Evolutionary conservation across 2,797 vertebrate genomes (phyloP).

Genomic region (Forpus xanthops): DNA sequence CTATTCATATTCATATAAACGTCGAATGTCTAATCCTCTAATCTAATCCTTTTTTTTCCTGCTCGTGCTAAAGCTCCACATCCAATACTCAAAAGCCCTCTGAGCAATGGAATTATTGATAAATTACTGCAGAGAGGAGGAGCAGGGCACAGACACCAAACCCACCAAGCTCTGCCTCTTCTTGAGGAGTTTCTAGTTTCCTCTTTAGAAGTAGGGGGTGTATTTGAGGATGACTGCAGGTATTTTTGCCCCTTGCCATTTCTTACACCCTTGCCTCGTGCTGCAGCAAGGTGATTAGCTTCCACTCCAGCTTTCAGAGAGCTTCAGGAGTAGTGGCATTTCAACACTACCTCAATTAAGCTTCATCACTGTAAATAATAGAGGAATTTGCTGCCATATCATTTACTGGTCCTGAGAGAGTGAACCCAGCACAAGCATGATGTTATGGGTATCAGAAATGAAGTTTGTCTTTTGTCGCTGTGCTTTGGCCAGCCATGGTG

Average conservation of each 20-base stretch:
- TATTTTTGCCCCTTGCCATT: background rate
- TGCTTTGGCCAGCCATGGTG: background rate
- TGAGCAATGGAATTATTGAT: conserved; percentile 42
- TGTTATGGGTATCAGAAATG: background rate
- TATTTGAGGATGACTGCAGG: background rate
- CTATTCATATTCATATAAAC: conserved; percentile 68
- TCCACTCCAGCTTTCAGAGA: background rate
- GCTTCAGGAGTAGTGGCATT: background rate
- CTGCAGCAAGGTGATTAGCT: background rate
- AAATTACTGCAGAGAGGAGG: conserved; percentile 15
- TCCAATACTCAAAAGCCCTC: background rate
- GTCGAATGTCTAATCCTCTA: conserved; percentile 50
- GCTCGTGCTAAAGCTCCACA: conserved; percentile 7
- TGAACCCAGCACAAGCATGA: background rate
- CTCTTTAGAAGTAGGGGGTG: background rate
- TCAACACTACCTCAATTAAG: background rate
- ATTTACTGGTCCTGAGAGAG: background rate
- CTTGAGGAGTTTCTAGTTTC: background rate
- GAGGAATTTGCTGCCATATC: background rate
- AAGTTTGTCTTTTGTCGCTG: background rate
- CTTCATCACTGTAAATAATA: background rate
- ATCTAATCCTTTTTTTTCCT: background rate
- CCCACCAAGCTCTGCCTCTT: background rate
- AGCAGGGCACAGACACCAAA: background rate
- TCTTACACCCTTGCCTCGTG: background rate